Conservation (phyloP, 2,888 invertebrate genomes). For the Drosophila eohydei region DNA sequence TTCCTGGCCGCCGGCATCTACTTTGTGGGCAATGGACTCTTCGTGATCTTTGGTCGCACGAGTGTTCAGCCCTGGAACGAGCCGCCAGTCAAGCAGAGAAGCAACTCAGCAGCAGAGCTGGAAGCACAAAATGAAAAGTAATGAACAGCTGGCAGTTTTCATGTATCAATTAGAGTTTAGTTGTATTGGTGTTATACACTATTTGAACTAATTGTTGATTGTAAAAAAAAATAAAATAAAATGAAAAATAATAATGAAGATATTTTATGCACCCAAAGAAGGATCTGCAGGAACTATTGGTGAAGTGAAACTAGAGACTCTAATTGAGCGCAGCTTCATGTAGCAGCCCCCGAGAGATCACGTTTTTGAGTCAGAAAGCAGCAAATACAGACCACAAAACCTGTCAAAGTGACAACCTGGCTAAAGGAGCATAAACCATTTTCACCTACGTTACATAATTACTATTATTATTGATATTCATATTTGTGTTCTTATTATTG, state of each 20-base stretch:
- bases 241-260: not conserved
- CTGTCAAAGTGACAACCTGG: too few species aligned
- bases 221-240: not conserved
- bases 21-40: slow-evolving; percentile 89
- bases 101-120: slow-evolving; percentile 62
- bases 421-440: too few species aligned
- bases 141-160: not conserved
- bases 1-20: slow-evolving; percentile 90
- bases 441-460: not conserved
- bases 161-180: not conserved
- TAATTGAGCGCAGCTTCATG: too few species aligned
- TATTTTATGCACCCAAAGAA: too few species aligned
- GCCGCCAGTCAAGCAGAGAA: slow-evolving; percentile 74
- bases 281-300: too few species aligned
- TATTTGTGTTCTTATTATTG: not conserved
- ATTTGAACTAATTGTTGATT: not conserved
- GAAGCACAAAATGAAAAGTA: slow-evolving; percentile 60
- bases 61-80: slow-evolving; percentile 90
- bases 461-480: not conserved
- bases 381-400: too few species aligned
- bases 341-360: too few species aligned
- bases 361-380: too few species aligned
- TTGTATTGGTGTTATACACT: slow-evolving; percentile 8
- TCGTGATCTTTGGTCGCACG: slow-evolving; percentile 89
- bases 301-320: too few species aligned